phyloP scores from a whole-genome alignment of 2,888 invertebrate species.

The Urechis unicinctus region DNA sequence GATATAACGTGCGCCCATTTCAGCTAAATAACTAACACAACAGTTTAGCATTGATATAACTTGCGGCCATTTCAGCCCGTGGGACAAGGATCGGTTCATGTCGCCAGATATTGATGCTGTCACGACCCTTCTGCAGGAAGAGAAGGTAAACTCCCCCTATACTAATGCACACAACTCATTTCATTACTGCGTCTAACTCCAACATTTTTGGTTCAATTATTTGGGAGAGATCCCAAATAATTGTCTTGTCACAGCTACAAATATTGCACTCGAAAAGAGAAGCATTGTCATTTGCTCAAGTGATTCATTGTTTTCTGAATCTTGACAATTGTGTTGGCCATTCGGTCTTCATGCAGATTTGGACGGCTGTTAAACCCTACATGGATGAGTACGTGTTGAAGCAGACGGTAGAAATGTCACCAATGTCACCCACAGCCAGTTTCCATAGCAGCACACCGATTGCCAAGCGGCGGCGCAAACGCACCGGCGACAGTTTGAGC shows the following conservation, averaged over 20 bases:
- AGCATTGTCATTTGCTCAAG: no score
- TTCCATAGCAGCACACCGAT: background rate
- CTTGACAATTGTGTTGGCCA: no score
- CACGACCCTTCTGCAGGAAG: slow-evolving; percentile 53
- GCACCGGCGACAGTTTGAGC: background rate
- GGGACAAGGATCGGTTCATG: no score
- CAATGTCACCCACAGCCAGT: slow-evolving; percentile 48
- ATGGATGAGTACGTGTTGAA: slow-evolving; percentile 51
- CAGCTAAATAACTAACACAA: no score
- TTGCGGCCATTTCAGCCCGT: no score
- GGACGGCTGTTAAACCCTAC: slow-evolving; percentile 55
- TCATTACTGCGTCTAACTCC: background rate
- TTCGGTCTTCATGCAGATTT: no score
- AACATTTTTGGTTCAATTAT: background rate
- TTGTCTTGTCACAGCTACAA: no score
- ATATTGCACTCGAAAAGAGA: no score
- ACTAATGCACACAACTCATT: no score
- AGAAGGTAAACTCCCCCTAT: slow-evolving; percentile 32
- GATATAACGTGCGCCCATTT: no score
- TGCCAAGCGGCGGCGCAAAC: background rate
- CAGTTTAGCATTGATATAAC: no score
- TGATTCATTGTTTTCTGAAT: background rate
- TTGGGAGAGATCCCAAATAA: no score
- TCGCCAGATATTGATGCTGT: slow-evolving; percentile 61
- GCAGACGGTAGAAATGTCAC: slow-evolving; percentile 54